Percentiles rank a stretch among this genome's conserved stretches.
Conservation (phyloP, 2,888 invertebrate genomes). For the Hylaea fasciaria region DNA sequence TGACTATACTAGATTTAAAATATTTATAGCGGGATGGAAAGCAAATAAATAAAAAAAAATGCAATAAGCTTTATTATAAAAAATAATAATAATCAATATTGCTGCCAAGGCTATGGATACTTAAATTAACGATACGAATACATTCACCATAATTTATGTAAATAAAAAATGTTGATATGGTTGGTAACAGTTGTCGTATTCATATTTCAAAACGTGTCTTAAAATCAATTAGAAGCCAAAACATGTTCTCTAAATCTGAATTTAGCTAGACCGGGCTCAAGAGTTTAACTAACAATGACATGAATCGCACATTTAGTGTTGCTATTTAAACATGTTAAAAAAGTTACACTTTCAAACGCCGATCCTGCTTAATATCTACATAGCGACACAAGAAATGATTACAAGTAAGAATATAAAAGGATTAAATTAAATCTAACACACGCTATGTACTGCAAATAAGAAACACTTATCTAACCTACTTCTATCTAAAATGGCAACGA, state of each 20-base stretch:
- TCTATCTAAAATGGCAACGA: constrained; percentile 68
- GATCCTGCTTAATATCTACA: constrained; percentile 43
- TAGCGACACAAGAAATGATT: too few relatives aligned
- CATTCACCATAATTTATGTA: constrained; percentile 19
- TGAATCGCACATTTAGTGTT: neutral
- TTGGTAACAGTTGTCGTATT: constrained; percentile 21
- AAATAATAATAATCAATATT: constrained; percentile 23
- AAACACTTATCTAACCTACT: constrained; percentile 55
- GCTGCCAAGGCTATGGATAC: constrained; percentile 10
- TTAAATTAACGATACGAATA: constrained; percentile 18
- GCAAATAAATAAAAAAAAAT: constrained; percentile 10
- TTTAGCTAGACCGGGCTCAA: constrained; percentile 64
- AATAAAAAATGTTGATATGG: neutral
- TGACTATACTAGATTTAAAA: too few relatives aligned
- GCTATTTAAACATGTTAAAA: constrained; percentile 4
- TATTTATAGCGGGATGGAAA: neutral
- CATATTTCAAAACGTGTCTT: constrained; percentile 24
- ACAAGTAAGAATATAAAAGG: neutral
- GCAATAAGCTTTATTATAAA: constrained; percentile 32
- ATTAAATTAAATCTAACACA: constrained; percentile 14
- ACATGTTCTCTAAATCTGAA: constrained; percentile 23
- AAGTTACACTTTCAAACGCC: constrained; percentile 69
- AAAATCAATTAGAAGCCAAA: constrained; percentile 14
- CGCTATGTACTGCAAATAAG: constrained; percentile 24
- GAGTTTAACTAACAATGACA: constrained; percentile 65